A percentile compares a stretch with the other conserved stretches of the same genome.
Evolutionary conservation across 2,888 invertebrate genomes (phyloP).

Genomic region (Seladonia tumulorum): DNA sequence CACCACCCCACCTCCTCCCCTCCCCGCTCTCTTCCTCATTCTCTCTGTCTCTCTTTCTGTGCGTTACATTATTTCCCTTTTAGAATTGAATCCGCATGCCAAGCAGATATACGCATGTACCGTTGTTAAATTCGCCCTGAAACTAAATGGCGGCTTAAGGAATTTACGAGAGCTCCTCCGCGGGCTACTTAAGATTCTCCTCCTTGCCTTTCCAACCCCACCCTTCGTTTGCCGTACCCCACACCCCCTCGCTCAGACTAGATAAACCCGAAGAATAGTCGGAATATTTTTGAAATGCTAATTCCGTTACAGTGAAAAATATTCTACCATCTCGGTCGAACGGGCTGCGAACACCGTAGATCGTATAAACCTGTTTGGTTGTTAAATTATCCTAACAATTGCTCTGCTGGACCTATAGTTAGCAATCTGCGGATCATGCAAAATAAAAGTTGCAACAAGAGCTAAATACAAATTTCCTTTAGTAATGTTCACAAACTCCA

Average conservation of each 20-base stretch:
- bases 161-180: conserved; percentile 34
- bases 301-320: background rate
- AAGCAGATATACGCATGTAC: conserved; percentile 36
- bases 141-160: conserved; percentile 48
- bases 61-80: conserved; percentile 48
- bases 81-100: conserved; percentile 49
- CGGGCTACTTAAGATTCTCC: conserved; percentile 5
- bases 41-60: background rate
- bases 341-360: background rate
- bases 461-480: no score
- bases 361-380: background rate
- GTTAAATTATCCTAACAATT: background rate
- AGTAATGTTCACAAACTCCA: no score
- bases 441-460: background rate
- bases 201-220: background rate
- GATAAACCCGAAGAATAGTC: background rate
- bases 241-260: background rate
- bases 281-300: conserved; percentile 17
- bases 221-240: background rate
- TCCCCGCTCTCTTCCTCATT: background rate
- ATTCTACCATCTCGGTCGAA: background rate
- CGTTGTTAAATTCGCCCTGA: conserved; percentile 33
- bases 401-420: background rate
- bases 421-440: background rate
- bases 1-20: no score